A percentile compares a stretch with the other conserved stretches of the same genome.
These are phyloP conservation scores for Drosophila demipolita DNA, from an alignment of 2,888 invertebrate genomes.

Conservation along the genomic window DNA sequence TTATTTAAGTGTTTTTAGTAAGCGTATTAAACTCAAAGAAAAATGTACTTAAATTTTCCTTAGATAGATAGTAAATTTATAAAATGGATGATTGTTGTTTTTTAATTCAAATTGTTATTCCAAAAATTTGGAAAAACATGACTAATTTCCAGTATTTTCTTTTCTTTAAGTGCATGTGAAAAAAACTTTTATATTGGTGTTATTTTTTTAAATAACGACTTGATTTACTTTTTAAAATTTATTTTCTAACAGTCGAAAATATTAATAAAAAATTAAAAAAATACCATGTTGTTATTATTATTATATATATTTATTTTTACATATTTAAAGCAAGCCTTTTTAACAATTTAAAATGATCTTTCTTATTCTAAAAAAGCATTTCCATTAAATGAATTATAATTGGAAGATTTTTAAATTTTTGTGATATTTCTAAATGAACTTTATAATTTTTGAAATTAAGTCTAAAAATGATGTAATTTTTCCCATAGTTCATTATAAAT, in stretches of 20 bases:
- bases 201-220: background rate
- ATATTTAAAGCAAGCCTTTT: background rate
- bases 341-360: background rate
- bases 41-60: background rate
- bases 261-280: background rate
- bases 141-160: background rate
- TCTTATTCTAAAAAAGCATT: background rate
- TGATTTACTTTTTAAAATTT: background rate
- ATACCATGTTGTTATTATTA: background rate
- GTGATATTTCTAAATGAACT: too few species aligned
- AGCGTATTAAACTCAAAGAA: background rate
- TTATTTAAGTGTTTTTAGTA: background rate
- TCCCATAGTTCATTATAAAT: slow-evolving; percentile 11
- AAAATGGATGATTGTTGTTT: background rate
- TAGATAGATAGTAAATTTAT: background rate
- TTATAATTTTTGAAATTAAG: background rate
- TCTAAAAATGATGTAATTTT: background rate
- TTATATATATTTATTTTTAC: background rate
- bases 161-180: background rate
- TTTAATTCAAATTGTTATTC: background rate
- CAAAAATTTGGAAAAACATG: background rate
- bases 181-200: too few species aligned
- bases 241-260: background rate
- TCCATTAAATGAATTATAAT: background rate
- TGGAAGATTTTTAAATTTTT: too few species aligned